A percentile compares a stretch with the other conserved stretches of the same genome.
phyloP scores from a whole-genome alignment of 1,140 invertebrate genomes.

The Zaprionus ghesquierei region DNA sequence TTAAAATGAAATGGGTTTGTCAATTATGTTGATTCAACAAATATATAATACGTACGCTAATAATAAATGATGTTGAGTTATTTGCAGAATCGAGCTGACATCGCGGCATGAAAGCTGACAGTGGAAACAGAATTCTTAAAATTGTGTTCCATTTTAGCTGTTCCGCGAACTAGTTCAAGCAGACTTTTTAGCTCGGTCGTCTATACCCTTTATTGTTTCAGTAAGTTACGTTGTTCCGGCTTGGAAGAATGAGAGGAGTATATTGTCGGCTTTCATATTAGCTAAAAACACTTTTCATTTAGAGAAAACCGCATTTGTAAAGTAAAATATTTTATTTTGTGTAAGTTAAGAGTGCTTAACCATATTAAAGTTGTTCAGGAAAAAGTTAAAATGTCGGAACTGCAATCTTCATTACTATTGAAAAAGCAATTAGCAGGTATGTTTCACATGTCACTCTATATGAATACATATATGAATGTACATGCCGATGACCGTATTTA shows the following conservation, averaged over 20 bases:
- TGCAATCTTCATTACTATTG: slow-evolving; percentile 96
- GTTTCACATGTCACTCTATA: slow-evolving; percentile 41
- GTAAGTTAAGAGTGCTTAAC: slow-evolving; percentile 29
- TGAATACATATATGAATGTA: slow-evolving; percentile 1
- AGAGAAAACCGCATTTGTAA: slow-evolving; percentile 11
- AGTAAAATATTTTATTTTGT: slow-evolving; percentile 47
- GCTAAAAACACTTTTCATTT: slow-evolving; percentile 30
- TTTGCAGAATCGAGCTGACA: neutral
- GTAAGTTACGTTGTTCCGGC: slow-evolving; percentile 33
- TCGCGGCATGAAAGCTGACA: neutral
- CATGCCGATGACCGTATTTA: slow-evolving; percentile 3
- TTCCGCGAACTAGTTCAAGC: slow-evolving; percentile 23
- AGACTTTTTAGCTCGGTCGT: neutral
- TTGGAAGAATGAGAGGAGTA: slow-evolving; percentile 47
- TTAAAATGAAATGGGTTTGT: too few species aligned
- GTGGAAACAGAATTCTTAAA: slow-evolving; percentile 1
- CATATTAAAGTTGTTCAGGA: slow-evolving; percentile 22
- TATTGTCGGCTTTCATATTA: slow-evolving; percentile 42
- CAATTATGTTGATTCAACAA: too few species aligned
- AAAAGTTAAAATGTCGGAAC: slow-evolving; percentile 89
- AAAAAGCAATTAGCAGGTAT: slow-evolving; percentile 97
- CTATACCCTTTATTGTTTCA: slow-evolving; percentile 17
- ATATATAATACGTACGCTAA: too few species aligned
- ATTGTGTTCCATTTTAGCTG: slow-evolving; percentile 7
- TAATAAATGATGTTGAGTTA: too few species aligned